Conservation (phyloP, 2,113 vertebrate genomes). For the Poecilia latipinna region DNA sequence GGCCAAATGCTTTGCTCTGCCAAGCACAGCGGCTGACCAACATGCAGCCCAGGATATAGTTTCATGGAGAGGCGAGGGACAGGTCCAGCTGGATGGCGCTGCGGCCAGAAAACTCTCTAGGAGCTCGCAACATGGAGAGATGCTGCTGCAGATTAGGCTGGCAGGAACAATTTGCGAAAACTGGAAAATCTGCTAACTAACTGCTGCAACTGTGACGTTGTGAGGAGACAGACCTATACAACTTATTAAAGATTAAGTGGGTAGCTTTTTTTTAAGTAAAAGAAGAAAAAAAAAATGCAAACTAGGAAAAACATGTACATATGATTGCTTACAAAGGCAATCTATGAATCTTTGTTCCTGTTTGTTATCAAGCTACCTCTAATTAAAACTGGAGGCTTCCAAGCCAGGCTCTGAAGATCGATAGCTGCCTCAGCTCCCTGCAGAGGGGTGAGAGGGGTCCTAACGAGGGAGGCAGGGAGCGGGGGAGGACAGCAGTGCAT, state of each 20-base stretch:
- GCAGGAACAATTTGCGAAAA: conserved; percentile 13
- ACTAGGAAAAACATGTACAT: background rate
- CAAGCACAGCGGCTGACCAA: conserved; percentile 41
- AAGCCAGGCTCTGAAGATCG: conserved; percentile 56
- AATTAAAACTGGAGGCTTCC: conserved; percentile 68
- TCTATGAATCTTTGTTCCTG: background rate
- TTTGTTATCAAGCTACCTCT: conserved; percentile 48
- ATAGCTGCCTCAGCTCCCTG: conserved; percentile 40
- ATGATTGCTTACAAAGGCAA: background rate
- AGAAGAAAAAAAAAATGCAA: background rate
- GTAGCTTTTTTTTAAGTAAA: background rate
- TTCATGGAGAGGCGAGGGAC: conserved; percentile 21
- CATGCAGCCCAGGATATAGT: conserved; percentile 36
- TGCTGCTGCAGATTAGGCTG: conserved; percentile 12
- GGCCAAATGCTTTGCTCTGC: conserved; percentile 51
- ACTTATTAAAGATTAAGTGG: background rate
- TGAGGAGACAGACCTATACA: background rate
- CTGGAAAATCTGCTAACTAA: conserved; percentile 27
- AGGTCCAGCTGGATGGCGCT: conserved; percentile 31
- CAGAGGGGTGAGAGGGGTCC: conserved; percentile 16
- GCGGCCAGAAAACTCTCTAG: conserved; percentile 34
- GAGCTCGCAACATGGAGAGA: conserved; percentile 17
- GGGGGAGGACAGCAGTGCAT: conserved; percentile 10
- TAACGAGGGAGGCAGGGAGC: background rate
- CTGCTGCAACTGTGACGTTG: conserved; percentile 1